Evolutionary conservation across 1,140 invertebrate species (phyloP), one percentile per base, ranked within the genome.

Genomic region (Apis laboriosa): DNA sequence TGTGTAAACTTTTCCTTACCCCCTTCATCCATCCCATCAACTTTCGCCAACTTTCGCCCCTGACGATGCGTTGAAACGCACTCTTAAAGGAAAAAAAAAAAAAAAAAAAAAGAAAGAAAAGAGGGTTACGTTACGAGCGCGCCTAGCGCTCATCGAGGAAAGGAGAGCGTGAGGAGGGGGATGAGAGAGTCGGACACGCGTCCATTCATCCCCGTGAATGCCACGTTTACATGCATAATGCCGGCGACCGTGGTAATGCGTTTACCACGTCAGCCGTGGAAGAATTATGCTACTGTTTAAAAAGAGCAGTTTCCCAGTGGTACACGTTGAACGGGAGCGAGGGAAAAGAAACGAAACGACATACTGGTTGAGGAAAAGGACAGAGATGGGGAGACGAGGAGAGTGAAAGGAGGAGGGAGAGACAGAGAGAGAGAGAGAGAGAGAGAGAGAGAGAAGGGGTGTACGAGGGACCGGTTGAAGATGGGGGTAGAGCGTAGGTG

Each of bases 251-350:
- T 43, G 34, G 34, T 88, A 87, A 90, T 87, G 88, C 88, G 85
- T 89, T 90, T 89, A 90, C 76, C 88, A 76, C 88, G 85, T 86
- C 88, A 79, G 80, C 83, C 80, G 79, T 86, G 84, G 87, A 90
- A 90, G 88, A 91, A 90, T 90, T 89, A 90, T 86, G 88, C 86
- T 79, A 87, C 89, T 88, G 83, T 89, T 90, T 89, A 90, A 91
- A 90, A 90, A 89, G 90, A 90, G 83, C 86, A 87, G 84, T 86
- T 86, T 84, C 86, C 80, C 82, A 55, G 55, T 58, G 80, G 73
- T 24, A 67, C 34, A 43, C 81, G 56, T 73, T 71, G 56, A 67
- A 79, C 34, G 68, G 34, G 76, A 53, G 24, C 56, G 64, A 28
- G 49, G 63, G 61, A 24, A 82, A 64, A 49, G 75, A 75, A 74